Evolutionary conservation across 2,888 invertebrate species (phyloP).

Genomic region (Oscheius sp.): DNA sequence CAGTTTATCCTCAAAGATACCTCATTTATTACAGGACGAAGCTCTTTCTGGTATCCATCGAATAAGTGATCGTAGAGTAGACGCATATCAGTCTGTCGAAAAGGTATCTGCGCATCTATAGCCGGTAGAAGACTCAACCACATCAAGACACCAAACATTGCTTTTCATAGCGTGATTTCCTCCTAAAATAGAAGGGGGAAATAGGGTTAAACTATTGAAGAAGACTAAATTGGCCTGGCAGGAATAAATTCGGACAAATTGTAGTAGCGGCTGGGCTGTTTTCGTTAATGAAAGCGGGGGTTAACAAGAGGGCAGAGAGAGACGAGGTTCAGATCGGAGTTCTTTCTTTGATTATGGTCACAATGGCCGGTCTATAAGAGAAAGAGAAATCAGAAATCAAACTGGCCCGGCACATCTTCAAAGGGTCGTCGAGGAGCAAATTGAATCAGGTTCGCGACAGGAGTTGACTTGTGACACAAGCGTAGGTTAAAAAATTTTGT

Average conservation of each 20-base stretch:
- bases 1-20: neutral
- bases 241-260: slow-evolving; percentile 20
- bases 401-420: slow-evolving; percentile 12
- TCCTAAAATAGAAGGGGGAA: slow-evolving; percentile 2
- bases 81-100: slow-evolving; percentile 48
- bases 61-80: slow-evolving; percentile 63
- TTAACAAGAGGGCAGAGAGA: slow-evolving; percentile 7
- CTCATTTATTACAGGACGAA: slow-evolving; percentile 69
- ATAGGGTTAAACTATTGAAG: slow-evolving; percentile 3
- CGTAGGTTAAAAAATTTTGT: neutral
- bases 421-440: slow-evolving; percentile 33
- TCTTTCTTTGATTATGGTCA: slow-evolving; percentile 7
- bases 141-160: slow-evolving; percentile 16
- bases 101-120: neutral
- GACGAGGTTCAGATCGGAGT: neutral
- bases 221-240: slow-evolving; percentile 13
- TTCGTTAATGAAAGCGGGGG: slow-evolving; percentile 23
- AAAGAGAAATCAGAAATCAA: slow-evolving; percentile 11
- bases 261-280: slow-evolving; percentile 24
- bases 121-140: slow-evolving; percentile 4
- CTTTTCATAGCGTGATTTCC: slow-evolving; percentile 23
- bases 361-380: neutral
- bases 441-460: slow-evolving; percentile 29
- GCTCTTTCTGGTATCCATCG: slow-evolving; percentile 61
- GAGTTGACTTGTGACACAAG: neutral